Evolutionary conservation across 2,113 vertebrate genomes (phyloP), one percentile per base, ranked within the genome.

Genomic region (Prochilodus magdalenae): DNA sequence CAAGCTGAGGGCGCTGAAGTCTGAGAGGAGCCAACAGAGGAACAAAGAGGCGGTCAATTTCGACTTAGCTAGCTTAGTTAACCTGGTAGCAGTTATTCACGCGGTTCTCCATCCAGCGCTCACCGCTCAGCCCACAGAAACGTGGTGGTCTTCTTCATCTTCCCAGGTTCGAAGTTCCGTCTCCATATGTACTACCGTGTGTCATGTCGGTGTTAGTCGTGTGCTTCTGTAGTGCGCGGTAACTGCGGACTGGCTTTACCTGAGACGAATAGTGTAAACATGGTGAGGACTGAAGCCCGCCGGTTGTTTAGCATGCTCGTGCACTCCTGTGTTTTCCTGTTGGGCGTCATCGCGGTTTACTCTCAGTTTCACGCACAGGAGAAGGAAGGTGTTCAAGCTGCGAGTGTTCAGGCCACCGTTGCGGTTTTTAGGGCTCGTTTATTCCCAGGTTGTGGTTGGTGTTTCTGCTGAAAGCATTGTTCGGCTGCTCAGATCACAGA

Each of bases 111-210:
- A 14, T 36, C 40, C 33, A 15, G 57, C 73, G 65, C 24, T 40
- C 73, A 62, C 57, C 63, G 27, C n/a, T 36, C 72, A 47, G 49
- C 55, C 30, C 70, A 79, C 47, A 74, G 0, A 22, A 71, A 57
- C 76, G 77, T 66, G 63, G 16, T 24, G 65, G 66, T 81, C 29
- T 27, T 81, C 60, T 11, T 33, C 29, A 51, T 27, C n/a, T 22
- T 87, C 85, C 87, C 89, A 93, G 83, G 73, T 33, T 67, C 40
- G 70, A 75, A 33, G 27, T 84, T 87, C 89, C 88, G 87, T 90
- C 90, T 22, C 22, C 1, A 1, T 49, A 15, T 49, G 11, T 49
- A 49, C 2, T 3, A 49, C 47, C 11, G 47, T 49, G 10, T 49
- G 2, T 49, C 47, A 11, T 49, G 47, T 49, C 14, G 1, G 10